Conservation (phyloP, 92 coral and sea anemone genomes). For the Phymanthus crucifer region DNA sequence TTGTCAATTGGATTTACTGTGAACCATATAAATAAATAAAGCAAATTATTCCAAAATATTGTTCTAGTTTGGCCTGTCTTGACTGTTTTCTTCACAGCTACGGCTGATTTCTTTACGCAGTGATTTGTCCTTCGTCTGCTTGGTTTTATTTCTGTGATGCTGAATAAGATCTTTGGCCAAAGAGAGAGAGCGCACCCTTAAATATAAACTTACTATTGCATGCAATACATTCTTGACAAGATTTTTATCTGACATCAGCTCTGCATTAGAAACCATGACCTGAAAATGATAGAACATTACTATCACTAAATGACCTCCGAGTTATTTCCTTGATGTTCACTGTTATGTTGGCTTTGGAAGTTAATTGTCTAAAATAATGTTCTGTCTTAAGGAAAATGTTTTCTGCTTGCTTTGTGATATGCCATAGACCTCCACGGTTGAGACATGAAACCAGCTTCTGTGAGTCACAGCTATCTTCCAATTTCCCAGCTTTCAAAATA, state of each 20-base stretch:
- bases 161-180: too few species aligned
- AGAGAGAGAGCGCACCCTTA: too few species aligned
- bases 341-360: background rate
- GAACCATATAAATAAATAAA: too few species aligned
- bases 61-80: too few species aligned
- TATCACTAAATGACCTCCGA: constrained; percentile 1
- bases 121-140: too few species aligned
- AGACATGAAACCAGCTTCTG: constrained; percentile 27
- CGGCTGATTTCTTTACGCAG: too few species aligned
- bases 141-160: too few species aligned
- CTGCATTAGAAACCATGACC: constrained; percentile 25
- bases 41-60: background rate
- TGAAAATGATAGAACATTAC: constrained; percentile 9
- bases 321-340: constrained; percentile 21
- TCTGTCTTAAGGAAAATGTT: constrained; percentile 14
- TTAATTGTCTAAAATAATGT: constrained; percentile 15
- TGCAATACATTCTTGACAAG: background rate
- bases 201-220: too few species aligned
- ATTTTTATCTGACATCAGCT: background rate
- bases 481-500: constrained; percentile 46
- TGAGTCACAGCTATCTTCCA: constrained; percentile 1
- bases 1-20: too few species aligned
- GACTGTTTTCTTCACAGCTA: too few species aligned
- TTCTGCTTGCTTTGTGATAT: constrained; percentile 19
- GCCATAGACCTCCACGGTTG: constrained; percentile 45